A percentile compares a stretch with the other conserved stretches of the same genome.
These are phyloP conservation scores for Nycticryphes semicollaris DNA, from an alignment of 2,113 vertebrate genomes.

Conservation along the genomic window DNA sequence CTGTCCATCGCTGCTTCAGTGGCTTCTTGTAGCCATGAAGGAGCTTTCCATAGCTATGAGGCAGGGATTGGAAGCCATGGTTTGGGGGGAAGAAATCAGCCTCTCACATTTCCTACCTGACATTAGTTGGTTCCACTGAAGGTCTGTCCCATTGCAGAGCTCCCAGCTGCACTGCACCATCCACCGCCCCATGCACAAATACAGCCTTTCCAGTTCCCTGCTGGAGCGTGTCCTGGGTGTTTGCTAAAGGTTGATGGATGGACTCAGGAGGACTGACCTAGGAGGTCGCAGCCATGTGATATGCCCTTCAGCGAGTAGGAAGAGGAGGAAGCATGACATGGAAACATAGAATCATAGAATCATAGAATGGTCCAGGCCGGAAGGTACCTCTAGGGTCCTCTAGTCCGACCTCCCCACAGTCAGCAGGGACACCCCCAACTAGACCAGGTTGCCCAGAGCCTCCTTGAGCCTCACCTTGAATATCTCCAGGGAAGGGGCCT, in stretches of 20 bases:
- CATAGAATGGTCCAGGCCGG: too few relatives aligned
- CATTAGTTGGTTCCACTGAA: neutral
- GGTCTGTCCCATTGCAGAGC: neutral
- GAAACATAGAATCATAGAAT: too few relatives aligned
- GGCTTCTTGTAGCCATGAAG: neutral
- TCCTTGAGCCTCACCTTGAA: too few relatives aligned
- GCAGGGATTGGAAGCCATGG: neutral
- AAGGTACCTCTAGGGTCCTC: too few relatives aligned
- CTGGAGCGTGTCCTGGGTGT: neutral
- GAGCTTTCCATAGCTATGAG: neutral
- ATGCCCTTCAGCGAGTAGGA: too few relatives aligned
- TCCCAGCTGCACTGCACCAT: neutral
- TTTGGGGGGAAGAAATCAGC: neutral
- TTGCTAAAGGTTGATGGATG: neutral
- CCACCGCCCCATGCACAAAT: accelerated
- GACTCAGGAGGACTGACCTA: neutral
- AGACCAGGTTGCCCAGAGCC: too few relatives aligned
- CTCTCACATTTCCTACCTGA: neutral
- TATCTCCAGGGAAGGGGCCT: too few relatives aligned
- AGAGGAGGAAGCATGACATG: neutral
- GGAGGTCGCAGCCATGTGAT: neutral
- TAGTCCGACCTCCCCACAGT: too few relatives aligned
- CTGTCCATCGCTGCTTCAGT: neutral
- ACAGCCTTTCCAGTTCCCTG: neutral
- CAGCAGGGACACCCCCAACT: too few relatives aligned